These are phyloP conservation scores for Proteles cristata DNA, from an alignment of 2,113 vertebrate species.

Conservation along the genomic window DNA sequence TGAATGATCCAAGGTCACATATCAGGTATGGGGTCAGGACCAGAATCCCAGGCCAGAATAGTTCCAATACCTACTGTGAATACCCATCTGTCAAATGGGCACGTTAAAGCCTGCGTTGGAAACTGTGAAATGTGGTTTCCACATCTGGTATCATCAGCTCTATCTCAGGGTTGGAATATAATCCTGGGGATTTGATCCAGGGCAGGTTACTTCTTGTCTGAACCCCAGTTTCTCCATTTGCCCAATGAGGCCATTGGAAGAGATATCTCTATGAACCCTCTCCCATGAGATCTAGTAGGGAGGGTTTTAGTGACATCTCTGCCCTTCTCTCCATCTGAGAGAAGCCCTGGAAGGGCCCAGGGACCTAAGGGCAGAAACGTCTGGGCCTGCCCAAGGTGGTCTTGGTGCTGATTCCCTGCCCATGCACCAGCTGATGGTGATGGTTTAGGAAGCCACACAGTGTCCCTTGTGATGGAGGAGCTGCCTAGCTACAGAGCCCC, in stretches of 20 bases:
- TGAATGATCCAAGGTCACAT: neutral
- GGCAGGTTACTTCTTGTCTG: neutral
- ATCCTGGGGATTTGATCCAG: neutral
- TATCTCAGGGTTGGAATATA: neutral
- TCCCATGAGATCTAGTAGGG: neutral
- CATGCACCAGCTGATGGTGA: neutral
- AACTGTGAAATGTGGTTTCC: neutral
- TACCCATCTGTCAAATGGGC: neutral
- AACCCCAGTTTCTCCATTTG: neutral
- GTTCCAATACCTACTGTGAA: neutral
- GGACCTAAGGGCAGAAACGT: neutral
- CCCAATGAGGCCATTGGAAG: neutral
- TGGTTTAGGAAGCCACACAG: neutral
- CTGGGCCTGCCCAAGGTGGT: neutral
- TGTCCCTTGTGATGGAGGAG: neutral
- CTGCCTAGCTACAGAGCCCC: neutral
- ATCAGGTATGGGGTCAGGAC: neutral
- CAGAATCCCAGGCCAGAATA: neutral
- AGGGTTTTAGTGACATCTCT: neutral
- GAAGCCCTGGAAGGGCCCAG: neutral
- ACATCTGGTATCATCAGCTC: neutral
- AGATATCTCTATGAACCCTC: neutral
- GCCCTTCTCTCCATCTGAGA: neutral
- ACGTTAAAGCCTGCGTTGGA: neutral
- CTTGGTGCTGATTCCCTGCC: neutral